These are phyloP conservation scores for Vespertilio murinus DNA, from an alignment of 2,797 vertebrate genomes.

Conservation along the genomic window DNA sequence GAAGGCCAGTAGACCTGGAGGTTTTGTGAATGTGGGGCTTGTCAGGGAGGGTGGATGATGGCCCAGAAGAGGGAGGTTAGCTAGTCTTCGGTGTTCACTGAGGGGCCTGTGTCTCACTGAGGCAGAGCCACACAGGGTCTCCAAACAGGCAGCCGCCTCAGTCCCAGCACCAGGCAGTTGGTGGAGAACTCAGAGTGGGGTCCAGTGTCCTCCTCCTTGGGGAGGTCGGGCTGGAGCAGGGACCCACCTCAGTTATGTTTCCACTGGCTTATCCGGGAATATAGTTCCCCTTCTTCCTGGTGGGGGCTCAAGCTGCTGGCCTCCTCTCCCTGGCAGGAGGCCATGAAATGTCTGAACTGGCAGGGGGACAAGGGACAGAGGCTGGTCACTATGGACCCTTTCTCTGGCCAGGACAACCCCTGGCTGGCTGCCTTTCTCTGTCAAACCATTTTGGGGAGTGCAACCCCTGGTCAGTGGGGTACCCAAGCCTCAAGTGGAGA, in stretches of 20 bases:
- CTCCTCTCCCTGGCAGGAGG: neutral
- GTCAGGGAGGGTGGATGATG: neutral
- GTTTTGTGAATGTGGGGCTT: neutral
- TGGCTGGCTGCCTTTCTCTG: neutral
- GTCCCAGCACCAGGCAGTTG: conserved; percentile 70
- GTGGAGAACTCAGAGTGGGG: conserved; percentile 83
- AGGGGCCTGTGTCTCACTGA: conserved; percentile 64
- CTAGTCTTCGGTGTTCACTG: neutral
- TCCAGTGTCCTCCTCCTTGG: conserved; percentile 83
- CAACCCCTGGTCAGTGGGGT: neutral
- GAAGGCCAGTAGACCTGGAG: neutral
- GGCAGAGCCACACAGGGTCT: conserved; percentile 79
- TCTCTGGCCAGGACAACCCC: neutral
- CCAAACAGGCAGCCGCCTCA: conserved; percentile 78
- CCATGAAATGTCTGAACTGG: neutral
- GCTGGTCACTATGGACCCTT: neutral
- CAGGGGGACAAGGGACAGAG: neutral
- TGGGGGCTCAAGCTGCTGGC: neutral
- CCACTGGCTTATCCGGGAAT: neutral
- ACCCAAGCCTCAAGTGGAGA: neutral
- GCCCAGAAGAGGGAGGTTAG: neutral
- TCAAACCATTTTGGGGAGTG: neutral
- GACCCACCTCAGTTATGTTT: conserved; percentile 48
- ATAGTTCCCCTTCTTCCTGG: neutral
- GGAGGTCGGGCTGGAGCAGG: conserved; percentile 54